Evolutionary conservation across 2,888 invertebrate genomes (phyloP).

Genomic region (Melolontha melolontha): DNA sequence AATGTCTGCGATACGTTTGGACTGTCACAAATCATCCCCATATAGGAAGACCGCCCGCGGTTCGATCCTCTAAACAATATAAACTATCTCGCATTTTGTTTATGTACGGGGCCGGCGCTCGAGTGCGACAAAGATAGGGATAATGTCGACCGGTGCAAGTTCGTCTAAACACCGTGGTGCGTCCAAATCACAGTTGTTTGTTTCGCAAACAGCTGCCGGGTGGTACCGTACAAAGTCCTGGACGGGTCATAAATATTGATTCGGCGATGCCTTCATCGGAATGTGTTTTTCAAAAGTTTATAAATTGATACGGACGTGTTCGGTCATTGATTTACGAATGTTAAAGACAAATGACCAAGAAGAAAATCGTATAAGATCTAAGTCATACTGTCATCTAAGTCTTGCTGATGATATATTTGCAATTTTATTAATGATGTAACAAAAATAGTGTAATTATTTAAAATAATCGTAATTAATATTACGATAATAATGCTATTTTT

Average conservation of each 20-base stretch:
- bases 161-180: constrained; percentile 36
- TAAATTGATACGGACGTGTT: constrained; percentile 33
- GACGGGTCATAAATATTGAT: constrained; percentile 53
- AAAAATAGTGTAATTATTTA: too few species aligned
- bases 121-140: constrained; percentile 13
- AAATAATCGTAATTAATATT: too few species aligned
- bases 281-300: constrained; percentile 40
- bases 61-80: constrained; percentile 54
- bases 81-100: constrained; percentile 48
- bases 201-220: constrained; percentile 53
- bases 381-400: too few species aligned
- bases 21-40: constrained; percentile 52
- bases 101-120: constrained; percentile 3
- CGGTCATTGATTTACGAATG: constrained; percentile 36
- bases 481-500: too few species aligned
- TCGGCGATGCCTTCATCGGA: constrained; percentile 44
- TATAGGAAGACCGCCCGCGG: constrained; percentile 55
- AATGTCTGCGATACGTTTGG: constrained; percentile 44
- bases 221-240: constrained; percentile 41
- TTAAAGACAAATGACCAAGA: constrained; percentile 26
- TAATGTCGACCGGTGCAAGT: constrained; percentile 25
- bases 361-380: too few species aligned
- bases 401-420: too few species aligned
- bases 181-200: constrained; percentile 51
- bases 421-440: too few species aligned